Conservation (phyloP, 2,888 invertebrate genomes). For the Dromius quadrimaculatus region DNA sequence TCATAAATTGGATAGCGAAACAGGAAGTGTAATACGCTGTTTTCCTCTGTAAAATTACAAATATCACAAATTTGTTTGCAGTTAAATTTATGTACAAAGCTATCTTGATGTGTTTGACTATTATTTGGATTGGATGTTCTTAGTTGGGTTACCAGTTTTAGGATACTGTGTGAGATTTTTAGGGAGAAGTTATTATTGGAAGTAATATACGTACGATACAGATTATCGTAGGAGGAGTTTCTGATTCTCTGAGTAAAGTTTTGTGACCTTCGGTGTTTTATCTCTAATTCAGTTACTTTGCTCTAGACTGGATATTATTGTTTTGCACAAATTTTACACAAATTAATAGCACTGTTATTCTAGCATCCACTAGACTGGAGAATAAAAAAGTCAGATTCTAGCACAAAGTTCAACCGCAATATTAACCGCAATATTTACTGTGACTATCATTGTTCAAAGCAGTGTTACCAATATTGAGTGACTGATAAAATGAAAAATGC, state of each 20-base stretch:
- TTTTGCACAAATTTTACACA: no score
- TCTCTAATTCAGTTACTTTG: no score
- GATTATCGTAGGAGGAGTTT: background rate
- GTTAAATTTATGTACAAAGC: constrained; percentile 2
- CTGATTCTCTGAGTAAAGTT: constrained; percentile 5
- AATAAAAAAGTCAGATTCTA: no score
- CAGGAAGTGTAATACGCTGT: background rate
- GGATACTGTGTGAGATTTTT: background rate
- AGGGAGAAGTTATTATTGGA: background rate
- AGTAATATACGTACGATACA: background rate
- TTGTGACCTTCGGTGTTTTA: no score
- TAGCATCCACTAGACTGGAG: no score
- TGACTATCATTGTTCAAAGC: no score
- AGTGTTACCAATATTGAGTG: no score
- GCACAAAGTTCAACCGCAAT: no score
- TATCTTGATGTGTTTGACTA: background rate
- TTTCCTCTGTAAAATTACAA: background rate
- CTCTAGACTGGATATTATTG: no score
- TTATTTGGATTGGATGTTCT: constrained; percentile 4
- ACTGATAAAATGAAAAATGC: no score
- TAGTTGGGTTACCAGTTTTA: background rate
- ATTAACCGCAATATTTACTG: no score
- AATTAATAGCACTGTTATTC: no score
- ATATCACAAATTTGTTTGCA: constrained; percentile 6
- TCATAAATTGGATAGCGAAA: background rate